Base-by-base conservation (phyloP, 1,140 invertebrate species). In the Popillia japonica region DNA sequence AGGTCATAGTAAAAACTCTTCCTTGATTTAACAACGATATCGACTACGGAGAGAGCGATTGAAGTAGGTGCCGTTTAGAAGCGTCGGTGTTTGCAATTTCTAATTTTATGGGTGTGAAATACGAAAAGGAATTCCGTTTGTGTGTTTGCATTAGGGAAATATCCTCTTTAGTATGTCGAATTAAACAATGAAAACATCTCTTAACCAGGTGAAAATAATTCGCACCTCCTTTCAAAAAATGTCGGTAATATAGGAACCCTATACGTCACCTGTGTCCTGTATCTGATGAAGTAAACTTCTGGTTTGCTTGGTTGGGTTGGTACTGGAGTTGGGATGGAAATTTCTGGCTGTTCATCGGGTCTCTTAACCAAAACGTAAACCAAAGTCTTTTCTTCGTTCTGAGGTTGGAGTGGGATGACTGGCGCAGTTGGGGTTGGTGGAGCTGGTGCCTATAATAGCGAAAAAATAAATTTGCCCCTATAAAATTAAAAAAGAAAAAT, bases 331-430 rank as follows among this genome's bases (percentile, higher is more conserved):
- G 94, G 94, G 22, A 95, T 92, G 48, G 91, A 89, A 81, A 95
- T 91, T 64, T 94, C 93, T 6, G 94, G 94, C 79, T 92, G 91
- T 79, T 94, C 94, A 83, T 95, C 93, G 2, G 94, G 94, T 86
- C 95, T 95, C 91, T 96, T 96, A 40, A 96, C 94, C 83, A 96
- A 87, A n/a, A 96, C 95, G 86, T 96, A 96, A 81, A 96, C 94
- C 76, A 96, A 89, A 10, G 95, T 96, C 88, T 96, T 96, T 87
- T 96, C 93, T 87, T 96, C 95, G 81, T 94, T 93, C 83, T 93
- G 93, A 41, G 93, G 93, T 82, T 94, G 92, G 74, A 93, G 86
- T 9, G 94, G 94, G 79, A 95, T 91, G 20, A 93, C 88, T 11
- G 94, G 94, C 0, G 93, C 93, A 8, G 93, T 94, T 20, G 93